Evolutionary conservation across 1,140 invertebrate genomes (phyloP).

Genomic region (Hetaerina americana): DNA sequence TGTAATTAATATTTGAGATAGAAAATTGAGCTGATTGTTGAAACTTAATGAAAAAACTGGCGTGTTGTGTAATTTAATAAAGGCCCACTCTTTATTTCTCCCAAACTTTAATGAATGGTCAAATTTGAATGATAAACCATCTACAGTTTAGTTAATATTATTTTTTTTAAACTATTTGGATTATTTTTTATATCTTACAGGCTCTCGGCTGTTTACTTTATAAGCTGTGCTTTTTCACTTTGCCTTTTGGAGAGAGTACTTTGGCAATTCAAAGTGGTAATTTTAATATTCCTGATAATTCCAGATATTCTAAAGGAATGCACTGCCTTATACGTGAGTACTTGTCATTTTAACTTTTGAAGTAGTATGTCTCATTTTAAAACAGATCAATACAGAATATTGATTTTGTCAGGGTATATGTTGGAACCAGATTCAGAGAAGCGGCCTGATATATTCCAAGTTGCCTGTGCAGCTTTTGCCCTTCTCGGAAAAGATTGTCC

Average conservation of each 20-base stretch:
- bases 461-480: conserved; percentile 63
- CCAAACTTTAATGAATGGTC: no score
- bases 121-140: no score
- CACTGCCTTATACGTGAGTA: conserved; percentile 35
- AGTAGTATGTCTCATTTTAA: not conserved
- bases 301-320: conserved; percentile 47
- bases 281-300: conserved; percentile 75
- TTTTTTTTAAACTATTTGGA: conserved; percentile 7
- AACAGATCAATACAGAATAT: conserved; percentile 5
- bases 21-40: no score
- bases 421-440: conserved; percentile 68
- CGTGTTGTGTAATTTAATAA: no score
- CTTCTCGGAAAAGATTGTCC: conserved; percentile 60
- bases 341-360: conserved; percentile 1
- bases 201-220: conserved; percentile 83
- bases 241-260: conserved; percentile 88
- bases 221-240: conserved; percentile 81
- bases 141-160: no score
- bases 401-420: conserved; percentile 59
- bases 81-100: no score
- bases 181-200: conserved; percentile 34
- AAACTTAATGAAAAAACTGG: no score
- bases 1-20: no score
- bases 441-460: conserved; percentile 82
- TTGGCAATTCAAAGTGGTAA: conserved; percentile 86